Evolutionary conservation across 1,140 invertebrate species (phyloP).

Genomic region (Caenorhabditis inopinata): DNA sequence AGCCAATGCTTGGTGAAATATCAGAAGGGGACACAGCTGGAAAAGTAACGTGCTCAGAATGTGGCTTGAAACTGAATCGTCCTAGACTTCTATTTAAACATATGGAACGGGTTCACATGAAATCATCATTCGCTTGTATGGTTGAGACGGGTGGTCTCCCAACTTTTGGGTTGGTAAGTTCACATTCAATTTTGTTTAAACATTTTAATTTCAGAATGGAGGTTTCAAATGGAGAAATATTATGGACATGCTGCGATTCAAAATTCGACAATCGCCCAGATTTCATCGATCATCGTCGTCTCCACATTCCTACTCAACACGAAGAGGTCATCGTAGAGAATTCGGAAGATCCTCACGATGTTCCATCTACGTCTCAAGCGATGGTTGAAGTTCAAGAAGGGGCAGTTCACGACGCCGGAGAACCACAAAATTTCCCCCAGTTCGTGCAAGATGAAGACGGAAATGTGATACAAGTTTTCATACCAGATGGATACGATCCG

Average conservation of each 20-base stretch:
- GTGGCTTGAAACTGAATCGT: constrained; percentile 39
- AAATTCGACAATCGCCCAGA: constrained; percentile 36
- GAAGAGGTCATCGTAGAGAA: constrained; percentile 5
- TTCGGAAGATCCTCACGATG: background rate
- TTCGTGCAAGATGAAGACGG: background rate
- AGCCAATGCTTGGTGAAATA: background rate
- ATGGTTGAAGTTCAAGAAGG: background rate
- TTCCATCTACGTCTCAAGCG: background rate
- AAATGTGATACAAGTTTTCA: background rate
- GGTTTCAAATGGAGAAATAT: constrained; percentile 20
- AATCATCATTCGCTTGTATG: constrained; percentile 27
- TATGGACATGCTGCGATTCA: constrained; percentile 37
- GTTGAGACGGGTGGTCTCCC: constrained; percentile 38
- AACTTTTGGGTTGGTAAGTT: background rate
- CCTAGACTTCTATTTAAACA: constrained; percentile 47
- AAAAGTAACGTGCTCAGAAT: constrained; percentile 39
- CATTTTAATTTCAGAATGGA: constrained; percentile 35
- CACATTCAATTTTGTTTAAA: background rate
- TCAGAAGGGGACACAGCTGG: constrained; percentile 15
- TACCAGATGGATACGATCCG: background rate
- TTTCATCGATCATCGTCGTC: constrained; percentile 17
- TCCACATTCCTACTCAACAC: constrained; percentile 10
- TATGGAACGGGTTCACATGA: constrained; percentile 49
- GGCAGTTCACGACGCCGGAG: background rate
- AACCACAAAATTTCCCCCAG: background rate